A percentile compares a stretch with the other conserved stretches of the same genome.
phyloP scores from a whole-genome alignment of 2,797 vertebrate genomes.

The Pangasius macronema region DNA sequence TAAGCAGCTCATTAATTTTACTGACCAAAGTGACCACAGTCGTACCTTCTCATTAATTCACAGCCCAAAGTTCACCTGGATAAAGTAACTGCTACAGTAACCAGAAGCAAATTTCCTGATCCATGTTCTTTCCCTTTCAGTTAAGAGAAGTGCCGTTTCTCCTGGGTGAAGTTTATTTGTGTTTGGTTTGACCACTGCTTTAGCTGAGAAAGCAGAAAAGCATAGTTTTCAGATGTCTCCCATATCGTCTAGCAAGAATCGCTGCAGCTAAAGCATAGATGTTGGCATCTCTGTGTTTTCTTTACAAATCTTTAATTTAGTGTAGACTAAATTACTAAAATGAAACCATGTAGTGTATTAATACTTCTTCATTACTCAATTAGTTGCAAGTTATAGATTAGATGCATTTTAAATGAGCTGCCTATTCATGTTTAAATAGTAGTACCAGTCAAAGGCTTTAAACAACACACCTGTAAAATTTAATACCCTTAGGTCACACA shows the following conservation, averaged over 20 bases:
- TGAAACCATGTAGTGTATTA: neutral
- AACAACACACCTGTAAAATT: neutral
- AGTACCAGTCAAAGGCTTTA: neutral
- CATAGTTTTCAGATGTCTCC: neutral
- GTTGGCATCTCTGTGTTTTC: neutral
- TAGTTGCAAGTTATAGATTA: neutral
- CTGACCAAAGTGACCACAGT: neutral
- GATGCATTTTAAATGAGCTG: neutral
- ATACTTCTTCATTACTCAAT: neutral
- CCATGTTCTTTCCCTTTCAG: neutral
- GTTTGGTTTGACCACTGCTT: neutral
- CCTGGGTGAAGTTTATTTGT: neutral
- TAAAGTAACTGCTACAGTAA: neutral
- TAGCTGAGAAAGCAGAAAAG: conserved; percentile 6
- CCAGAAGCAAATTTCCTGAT: neutral
- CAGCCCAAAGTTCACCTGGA: neutral
- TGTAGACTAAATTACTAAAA: neutral
- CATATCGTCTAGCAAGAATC: neutral
- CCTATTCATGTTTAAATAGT: neutral
- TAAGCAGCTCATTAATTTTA: neutral
- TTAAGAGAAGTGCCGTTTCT: neutral
- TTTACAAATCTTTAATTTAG: neutral
- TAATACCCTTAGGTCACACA: neutral
- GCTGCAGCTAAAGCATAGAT: neutral
- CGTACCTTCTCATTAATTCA: neutral